A percentile compares a stretch with the other conserved stretches of the same genome.
Evolutionary conservation across 2,797 vertebrate species (phyloP).

Genomic region (Leuciscus waleckii): DNA sequence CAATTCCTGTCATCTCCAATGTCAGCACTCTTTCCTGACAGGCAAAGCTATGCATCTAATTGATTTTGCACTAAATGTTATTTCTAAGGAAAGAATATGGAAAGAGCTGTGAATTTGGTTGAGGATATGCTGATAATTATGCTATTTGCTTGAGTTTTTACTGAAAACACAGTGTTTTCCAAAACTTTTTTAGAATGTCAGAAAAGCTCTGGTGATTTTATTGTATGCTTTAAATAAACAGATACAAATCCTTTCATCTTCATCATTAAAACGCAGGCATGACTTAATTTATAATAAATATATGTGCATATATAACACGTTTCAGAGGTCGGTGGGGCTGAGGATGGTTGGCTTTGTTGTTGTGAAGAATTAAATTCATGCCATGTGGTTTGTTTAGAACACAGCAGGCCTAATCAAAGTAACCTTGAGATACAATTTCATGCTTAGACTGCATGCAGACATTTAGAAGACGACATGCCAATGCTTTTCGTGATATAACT

Average conservation of each 20-base stretch:
- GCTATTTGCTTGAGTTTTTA: conserved; percentile 18
- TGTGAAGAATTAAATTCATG: conserved; percentile 73
- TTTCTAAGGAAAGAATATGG: conserved; percentile 1
- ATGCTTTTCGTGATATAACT: conserved; percentile 48
- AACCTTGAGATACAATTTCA: conserved; percentile 74
- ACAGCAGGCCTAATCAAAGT: conserved; percentile 57
- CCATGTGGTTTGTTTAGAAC: conserved; percentile 66
- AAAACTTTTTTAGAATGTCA: conserved; percentile 27
- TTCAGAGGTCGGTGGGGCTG: conserved; percentile 71
- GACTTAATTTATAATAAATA: conserved; percentile 81
- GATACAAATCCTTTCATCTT: conserved; percentile 80
- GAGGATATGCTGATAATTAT: conserved; percentile 11
- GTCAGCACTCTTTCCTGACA: conserved; percentile 39
- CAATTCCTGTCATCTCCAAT: conserved; percentile 42
- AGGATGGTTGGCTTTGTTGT: conserved; percentile 82
- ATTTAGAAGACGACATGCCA: conserved; percentile 51
- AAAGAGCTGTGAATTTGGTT: neutral
- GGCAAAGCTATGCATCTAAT: conserved; percentile 33
- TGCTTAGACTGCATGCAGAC: conserved; percentile 56
- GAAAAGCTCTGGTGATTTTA: conserved; percentile 67
- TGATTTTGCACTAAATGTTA: conserved; percentile 22
- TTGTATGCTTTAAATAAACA: conserved; percentile 71
- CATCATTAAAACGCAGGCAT: conserved; percentile 80
- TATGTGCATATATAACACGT: conserved; percentile 83
- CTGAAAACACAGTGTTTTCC: conserved; percentile 14